Percentiles rank a stretch among this genome's conserved stretches.
Evolutionary conservation across 1,140 invertebrate genomes (phyloP).

Genomic region (Diorhabda elongata): DNA sequence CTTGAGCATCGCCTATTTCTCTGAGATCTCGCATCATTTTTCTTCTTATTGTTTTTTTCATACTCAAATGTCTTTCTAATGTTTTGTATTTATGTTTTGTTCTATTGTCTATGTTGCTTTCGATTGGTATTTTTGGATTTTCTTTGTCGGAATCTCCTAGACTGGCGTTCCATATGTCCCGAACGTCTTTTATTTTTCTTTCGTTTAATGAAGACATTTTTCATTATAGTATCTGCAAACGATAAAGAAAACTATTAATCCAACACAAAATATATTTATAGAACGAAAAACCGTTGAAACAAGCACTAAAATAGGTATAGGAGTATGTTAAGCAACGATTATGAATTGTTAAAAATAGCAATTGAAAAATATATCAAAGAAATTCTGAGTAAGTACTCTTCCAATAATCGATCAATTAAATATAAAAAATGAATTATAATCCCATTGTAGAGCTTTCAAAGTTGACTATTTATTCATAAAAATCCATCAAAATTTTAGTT

Average conservation of each 20-base stretch:
- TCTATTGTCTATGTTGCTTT: conserved; percentile 31
- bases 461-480: too few species aligned
- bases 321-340: too few species aligned
- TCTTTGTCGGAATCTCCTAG: conserved; percentile 39
- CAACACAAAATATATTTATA: too few species aligned
- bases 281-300: too few species aligned
- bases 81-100: conserved; percentile 57
- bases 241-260: not conserved
- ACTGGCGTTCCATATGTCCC: conserved; percentile 39
- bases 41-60: conserved; percentile 83
- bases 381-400: conserved; percentile 6
- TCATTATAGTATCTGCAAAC: conserved; percentile 29
- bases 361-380: conserved; percentile 9
- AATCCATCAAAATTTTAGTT: too few species aligned
- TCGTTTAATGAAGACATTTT: conserved; percentile 44
- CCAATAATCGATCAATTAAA: not conserved
- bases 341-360: too few species aligned
- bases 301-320: too few species aligned
- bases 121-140: conserved; percentile 29
- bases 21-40: conserved; percentile 78
- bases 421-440: too few species aligned
- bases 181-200: conserved; percentile 44
- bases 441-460: too few species aligned
- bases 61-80: conserved; percentile 73
- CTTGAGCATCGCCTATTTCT: conserved; percentile 43